Conservation (phyloP, 2,113 vertebrate genomes). For the Chelonoidis abingdonii region DNA sequence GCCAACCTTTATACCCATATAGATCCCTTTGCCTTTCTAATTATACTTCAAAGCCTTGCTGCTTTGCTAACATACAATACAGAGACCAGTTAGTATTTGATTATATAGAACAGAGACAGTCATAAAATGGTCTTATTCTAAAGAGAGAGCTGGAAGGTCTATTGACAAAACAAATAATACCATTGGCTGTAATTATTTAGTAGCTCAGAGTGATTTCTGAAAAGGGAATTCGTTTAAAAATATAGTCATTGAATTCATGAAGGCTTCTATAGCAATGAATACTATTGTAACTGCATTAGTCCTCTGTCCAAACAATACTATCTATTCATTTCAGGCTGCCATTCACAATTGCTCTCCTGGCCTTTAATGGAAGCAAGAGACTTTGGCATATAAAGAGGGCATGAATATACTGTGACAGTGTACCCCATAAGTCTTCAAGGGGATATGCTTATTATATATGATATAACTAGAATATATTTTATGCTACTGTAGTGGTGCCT, state of each 20-base stretch:
- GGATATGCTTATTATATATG: too few species aligned
- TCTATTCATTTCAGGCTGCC: slow-evolving; percentile 54
- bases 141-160: background rate
- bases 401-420: slow-evolving; percentile 48
- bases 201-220: slow-evolving; percentile 37
- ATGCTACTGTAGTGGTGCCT: too few species aligned
- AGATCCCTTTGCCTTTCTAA: slow-evolving; percentile 19
- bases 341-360: slow-evolving; percentile 49
- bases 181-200: slow-evolving; percentile 55
- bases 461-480: too few species aligned
- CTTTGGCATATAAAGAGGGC: slow-evolving; percentile 65
- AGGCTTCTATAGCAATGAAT: slow-evolving; percentile 47
- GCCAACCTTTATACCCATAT: background rate
- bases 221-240: slow-evolving; percentile 48
- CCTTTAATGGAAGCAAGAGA: slow-evolving; percentile 65
- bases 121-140: background rate
- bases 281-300: slow-evolving; percentile 47
- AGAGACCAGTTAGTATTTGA: background rate
- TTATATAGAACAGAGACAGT: background rate
- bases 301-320: slow-evolving; percentile 59
- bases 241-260: slow-evolving; percentile 58
- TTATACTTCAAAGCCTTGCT: background rate
- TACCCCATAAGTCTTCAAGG: too few species aligned
- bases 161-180: slow-evolving; percentile 46
- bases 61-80: background rate